These are phyloP conservation scores for Hemichromis elongatus DNA, from an alignment of 2,113 vertebrate genomes.

Conservation along the genomic window DNA sequence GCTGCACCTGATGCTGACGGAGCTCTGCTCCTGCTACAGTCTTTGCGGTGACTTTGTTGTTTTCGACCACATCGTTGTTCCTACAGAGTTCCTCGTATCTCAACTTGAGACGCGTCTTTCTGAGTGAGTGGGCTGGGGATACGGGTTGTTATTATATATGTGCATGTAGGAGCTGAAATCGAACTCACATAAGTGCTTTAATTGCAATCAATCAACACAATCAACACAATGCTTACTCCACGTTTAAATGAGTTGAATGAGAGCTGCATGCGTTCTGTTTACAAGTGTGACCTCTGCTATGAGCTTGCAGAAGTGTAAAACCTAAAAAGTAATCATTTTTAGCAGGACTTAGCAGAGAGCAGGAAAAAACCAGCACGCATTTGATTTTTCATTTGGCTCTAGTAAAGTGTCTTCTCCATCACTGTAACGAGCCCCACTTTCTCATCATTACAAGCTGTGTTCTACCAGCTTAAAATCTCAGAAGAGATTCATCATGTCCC, in stretches of 20 bases:
- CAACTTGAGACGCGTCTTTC: constrained; percentile 82
- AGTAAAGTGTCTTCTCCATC: not conserved
- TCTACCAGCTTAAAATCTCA: constrained; percentile 5
- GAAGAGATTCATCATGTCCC: not conserved
- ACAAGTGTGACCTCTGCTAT: not conserved
- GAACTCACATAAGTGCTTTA: not conserved
- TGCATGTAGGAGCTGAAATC: not conserved
- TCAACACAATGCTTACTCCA: not conserved
- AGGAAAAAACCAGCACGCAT: not conserved
- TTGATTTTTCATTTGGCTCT: not conserved
- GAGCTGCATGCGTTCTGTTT: not conserved
- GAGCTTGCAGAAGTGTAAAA: not conserved
- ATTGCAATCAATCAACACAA: too few species aligned
- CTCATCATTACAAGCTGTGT: not conserved
- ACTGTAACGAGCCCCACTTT: not conserved
- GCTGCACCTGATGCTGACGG: constrained; percentile 81
- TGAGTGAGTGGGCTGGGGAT: constrained; percentile 72
- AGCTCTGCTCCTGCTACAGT: constrained; percentile 81
- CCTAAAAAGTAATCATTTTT: not conserved
- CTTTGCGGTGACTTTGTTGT: constrained; percentile 74
- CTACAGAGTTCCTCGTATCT: constrained; percentile 84
- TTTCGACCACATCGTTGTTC: constrained; percentile 81
- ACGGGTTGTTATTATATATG: not conserved
- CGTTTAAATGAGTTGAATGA: not conserved
- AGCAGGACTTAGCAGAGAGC: not conserved